Base-by-base conservation (phyloP, 2,797 vertebrate species). In the Erethizon dorsatum region DNA sequence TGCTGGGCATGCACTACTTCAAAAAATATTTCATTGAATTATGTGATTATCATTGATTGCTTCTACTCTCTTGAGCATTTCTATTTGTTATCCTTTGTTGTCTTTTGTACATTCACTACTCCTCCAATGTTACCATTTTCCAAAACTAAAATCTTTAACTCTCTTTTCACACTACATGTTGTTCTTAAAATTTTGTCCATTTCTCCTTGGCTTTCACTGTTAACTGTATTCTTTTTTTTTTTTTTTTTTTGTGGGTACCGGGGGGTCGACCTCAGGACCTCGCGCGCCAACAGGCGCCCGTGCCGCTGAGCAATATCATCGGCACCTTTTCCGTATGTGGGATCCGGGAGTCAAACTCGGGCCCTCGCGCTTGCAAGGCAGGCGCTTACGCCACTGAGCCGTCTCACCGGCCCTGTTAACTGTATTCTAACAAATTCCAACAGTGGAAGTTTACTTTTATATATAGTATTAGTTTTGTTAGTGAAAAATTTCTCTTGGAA, bases 101-200 rank as follows among this genome's bases (percentile, higher is more conserved):
- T 2, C 50, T 69, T 84, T 87, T 59, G 12, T 93, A 2, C 28
- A 15, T 94, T 94, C 85, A 87, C 2, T 85, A 69, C 6, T 75
- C 3, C 7, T 82, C 73, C 82, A 77, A 41, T 86, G 67, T 77
- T 90, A 45, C 4, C n/a, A 90, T 85, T 96, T 94, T 92, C 67
- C 5, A 63, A 33, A 28, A 71, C 52, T 77, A 83, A 87, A 94
- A n/a, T 90, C 9, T 65, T 78, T 57, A 87, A 20, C 33, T 83
- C 10, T 69, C 24, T 82, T 86, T 94, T 89, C 52, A 90, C 28
- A 52, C 3, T 84, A 31, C 7, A 67, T 5, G 24, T 15, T 69
- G n/a, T 71, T 92, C 59, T 85, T 92, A 87, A n/a, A 9, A 37
- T 88, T 83, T 92, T 77, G 45, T 83, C 28, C 75, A 14, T 93